Evolutionary conservation across 2,888 invertebrate genomes (phyloP), one percentile per base, ranked within the genome.

Genomic region (Drosophila dives): DNA sequence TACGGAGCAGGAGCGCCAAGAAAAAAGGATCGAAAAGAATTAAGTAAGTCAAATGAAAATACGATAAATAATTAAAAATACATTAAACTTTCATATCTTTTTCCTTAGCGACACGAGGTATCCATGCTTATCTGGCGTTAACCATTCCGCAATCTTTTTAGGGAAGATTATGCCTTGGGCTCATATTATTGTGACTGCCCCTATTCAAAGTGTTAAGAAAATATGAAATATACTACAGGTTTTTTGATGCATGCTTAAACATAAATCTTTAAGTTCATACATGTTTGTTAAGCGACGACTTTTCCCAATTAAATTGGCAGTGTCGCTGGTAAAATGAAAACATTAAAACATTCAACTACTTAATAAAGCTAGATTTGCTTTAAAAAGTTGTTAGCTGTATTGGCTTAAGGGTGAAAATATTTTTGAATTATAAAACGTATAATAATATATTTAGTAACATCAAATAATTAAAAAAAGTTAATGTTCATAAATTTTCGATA

Each of bases 301-400:
- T 68, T 68, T 76, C 60, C 84, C 84, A 85, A 85, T 85, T 85
- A 73, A 85, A 85, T 85, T 85, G 88, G 79, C 69, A 71, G 81
- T 73, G 81, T 69, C 66, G 50, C 56, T 79, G 76, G 80, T 72
- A 73, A 70, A 59, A 60, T 76, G 67, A 54, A 63, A 68, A 65
- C 68, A 75, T 73, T 64, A 59, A 67, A 70, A 56, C 36, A 65
- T 72, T 61, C 50, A 66, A 61, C 50, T 70, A 74, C 64, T 76
- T 71, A 64, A 60, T 65, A 58, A 60, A 75, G 63, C 53, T 75
- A 32, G 55, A 62, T 51, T 75, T 64, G 67, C 58, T 67, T 81
- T 72, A 71, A n/a, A 65, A 71, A 59, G 51, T 67, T 53, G 67
- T 67, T 67, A 71, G 71, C 55, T 64, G 62, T 72, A 75, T 61